These are phyloP conservation scores for Bacillus rossius DNA, from an alignment of 1,140 invertebrate species.

Conservation along the genomic window DNA sequence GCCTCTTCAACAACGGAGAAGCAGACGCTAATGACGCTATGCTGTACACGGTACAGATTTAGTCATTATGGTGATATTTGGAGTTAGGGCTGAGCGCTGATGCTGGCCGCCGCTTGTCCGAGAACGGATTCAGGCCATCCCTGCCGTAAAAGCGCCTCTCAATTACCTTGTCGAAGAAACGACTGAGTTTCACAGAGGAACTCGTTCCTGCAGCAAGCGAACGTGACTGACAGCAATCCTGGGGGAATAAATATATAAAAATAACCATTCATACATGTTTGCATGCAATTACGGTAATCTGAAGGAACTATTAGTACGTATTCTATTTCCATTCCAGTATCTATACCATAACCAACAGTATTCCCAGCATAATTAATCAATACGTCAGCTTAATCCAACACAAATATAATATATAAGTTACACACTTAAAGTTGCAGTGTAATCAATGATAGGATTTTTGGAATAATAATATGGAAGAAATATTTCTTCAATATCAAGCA, in stretches of 20 bases:
- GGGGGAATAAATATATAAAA: slow-evolving; percentile 20
- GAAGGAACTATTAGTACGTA: background rate
- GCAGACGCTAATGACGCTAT: no score
- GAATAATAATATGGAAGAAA: no score
- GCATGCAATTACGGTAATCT: background rate
- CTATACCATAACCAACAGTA: background rate
- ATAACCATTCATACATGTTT: background rate
- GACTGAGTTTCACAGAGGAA: slow-evolving; percentile 83
- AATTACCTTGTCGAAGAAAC: slow-evolving; percentile 94
- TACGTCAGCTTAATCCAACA: background rate
- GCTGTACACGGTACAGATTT: slow-evolving; percentile 13
- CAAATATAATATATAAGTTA: slow-evolving; percentile 12
- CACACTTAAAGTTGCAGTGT: no score
- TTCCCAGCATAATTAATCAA: slow-evolving; percentile 14
- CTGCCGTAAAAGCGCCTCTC: slow-evolving; percentile 60
- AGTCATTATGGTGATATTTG: slow-evolving; percentile 54
- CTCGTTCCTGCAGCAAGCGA: slow-evolving; percentile 87
- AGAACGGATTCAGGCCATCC: slow-evolving; percentile 43
- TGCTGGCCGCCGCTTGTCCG: slow-evolving; percentile 44
- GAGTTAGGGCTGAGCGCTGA: slow-evolving; percentile 44
- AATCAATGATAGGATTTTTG: no score
- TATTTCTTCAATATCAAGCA: no score
- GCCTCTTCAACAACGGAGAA: no score
- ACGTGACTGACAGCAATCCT: slow-evolving; percentile 72
- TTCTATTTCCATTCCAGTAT: background rate